Base-by-base conservation (phyloP, 2,113 vertebrate genomes). In the Xiphias gladius region DNA sequence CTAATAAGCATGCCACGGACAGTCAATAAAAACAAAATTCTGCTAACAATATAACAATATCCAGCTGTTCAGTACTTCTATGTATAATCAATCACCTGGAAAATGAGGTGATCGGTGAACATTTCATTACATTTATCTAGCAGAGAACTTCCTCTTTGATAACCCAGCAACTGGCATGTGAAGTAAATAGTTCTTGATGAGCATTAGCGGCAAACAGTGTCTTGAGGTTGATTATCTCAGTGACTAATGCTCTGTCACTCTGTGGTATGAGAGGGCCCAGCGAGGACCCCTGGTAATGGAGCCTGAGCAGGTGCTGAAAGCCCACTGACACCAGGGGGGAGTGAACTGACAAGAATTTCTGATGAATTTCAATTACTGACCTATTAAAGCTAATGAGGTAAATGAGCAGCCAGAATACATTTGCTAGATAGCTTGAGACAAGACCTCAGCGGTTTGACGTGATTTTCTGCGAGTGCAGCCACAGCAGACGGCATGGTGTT, bases 301-400 rank as follows among this genome's bases (percentile, higher is more conserved):
- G 96, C 94, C 95, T 95, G 90, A 93, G 91, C 94, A 96, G 96
- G 97, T 97, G 96, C 95, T 85, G 93, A 95, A 90, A 96, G 95
- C 95, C 95, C 95, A 94, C 94, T 95, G 95, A 96, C 96, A 96
- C 94, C 87, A 81, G 89, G 88, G 90, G 95, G 97, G 96, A 95
- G 96, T 94, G 95, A 96, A 95, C 95, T 96, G 96, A 97, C 96
- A 97, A 96, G 96, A 97, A 96, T 96, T 97, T 96, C 94, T 97
- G 97, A 97, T 97, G 96, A 97, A 97, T 96, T 97, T 97, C 97
- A 97, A 97, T 98, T 97, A 97, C 96, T 96, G 96, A 96, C 96
- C 96, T 95, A 97, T 97, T 97, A 97, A 96, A 94, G 95, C 96
- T 97, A 97, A 97, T 96, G 96, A 96, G 95, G 95, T 97, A 97